Evolutionary conservation across 2,113 vertebrate species (phyloP).

Genomic region (Tragulus kanchil): DNA sequence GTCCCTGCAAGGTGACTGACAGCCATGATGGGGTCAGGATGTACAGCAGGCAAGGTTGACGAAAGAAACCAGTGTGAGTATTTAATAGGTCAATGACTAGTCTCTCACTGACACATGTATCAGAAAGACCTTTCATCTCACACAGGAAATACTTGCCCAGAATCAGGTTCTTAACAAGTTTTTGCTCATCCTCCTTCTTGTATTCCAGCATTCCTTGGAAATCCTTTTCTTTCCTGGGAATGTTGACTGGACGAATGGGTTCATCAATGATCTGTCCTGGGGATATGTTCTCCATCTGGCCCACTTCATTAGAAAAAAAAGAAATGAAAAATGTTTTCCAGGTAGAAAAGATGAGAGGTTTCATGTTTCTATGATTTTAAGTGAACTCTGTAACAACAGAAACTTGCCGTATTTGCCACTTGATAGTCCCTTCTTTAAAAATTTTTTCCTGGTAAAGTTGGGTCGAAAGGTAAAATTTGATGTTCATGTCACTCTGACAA

Average conservation of each 20-base stretch:
- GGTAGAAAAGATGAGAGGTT: background rate
- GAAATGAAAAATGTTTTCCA: constrained; percentile 16
- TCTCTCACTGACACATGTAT: background rate
- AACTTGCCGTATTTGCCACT: background rate
- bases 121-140: background rate
- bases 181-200: constrained; percentile 98
- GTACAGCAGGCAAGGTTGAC: background rate
- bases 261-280: constrained; percentile 98
- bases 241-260: constrained; percentile 97
- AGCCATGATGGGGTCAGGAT: background rate
- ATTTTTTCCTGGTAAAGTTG: constrained; percentile 6
- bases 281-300: constrained; percentile 94
- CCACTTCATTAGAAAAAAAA: constrained; percentile 81
- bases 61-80: background rate
- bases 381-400: background rate
- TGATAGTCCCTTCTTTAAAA: background rate
- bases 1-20: background rate
- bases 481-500: background rate
- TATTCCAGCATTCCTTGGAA: constrained; percentile 99
- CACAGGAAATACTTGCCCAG: constrained; percentile 89
- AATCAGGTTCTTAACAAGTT: constrained; percentile 98
- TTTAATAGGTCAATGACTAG: background rate
- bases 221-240: constrained; percentile 98
- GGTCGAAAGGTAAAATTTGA: background rate
- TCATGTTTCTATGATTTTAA: background rate